Percentiles rank a stretch among this genome's conserved stretches.
Evolutionary conservation across 2,113 vertebrate genomes (phyloP).

Genomic region (Fulica atra): DNA sequence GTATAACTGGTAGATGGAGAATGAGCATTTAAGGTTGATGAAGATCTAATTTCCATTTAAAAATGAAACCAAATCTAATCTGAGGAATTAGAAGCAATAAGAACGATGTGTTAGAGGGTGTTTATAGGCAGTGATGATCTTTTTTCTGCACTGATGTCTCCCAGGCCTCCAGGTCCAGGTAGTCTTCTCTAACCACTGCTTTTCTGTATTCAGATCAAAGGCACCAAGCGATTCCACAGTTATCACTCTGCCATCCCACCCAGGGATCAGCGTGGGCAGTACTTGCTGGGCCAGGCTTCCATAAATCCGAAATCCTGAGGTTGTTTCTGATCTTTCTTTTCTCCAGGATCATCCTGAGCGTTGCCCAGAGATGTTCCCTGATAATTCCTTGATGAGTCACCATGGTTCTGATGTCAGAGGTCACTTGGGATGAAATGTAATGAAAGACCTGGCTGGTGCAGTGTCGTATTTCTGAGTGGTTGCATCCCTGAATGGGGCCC

Average conservation of each 20-base stretch:
- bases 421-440: background rate
- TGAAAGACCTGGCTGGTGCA: background rate
- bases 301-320: background rate
- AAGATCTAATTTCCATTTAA: slow-evolving; percentile 27
- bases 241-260: background rate
- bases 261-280: rapidly evolving
- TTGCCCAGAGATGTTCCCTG: background rate
- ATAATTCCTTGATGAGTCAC: background rate
- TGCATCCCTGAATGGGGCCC: background rate
- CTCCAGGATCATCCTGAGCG: background rate
- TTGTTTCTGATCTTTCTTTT: background rate
- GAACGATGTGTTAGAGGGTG: background rate
- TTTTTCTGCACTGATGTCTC: background rate
- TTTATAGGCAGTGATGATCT: background rate
- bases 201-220: rapidly evolving
- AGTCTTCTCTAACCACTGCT: background rate
- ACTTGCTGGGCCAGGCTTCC: background rate
- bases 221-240: rapidly evolving
- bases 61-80: background rate
- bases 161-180: background rate
- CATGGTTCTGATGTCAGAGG: background rate
- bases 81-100: background rate
- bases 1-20: background rate
- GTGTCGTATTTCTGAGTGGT: background rate
- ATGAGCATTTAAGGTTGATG: background rate